Conservation (phyloP, 1,140 invertebrate genomes). For the Aphaenogaster rudis region DNA sequence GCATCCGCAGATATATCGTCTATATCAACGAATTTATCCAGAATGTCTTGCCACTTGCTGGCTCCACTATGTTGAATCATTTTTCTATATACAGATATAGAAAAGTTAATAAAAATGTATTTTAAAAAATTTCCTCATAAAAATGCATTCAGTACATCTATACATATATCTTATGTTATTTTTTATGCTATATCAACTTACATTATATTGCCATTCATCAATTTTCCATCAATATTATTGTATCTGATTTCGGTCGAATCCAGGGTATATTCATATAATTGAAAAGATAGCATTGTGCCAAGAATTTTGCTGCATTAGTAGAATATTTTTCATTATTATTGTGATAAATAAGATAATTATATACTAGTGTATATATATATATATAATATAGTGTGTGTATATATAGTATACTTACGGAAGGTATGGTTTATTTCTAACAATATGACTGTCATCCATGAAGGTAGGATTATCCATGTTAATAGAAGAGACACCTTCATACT, state of each 20-base stretch:
- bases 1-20: conserved; percentile 69
- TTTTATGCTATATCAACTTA: conserved; percentile 61
- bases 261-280: conserved; percentile 83
- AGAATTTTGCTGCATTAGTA: conserved; percentile 84
- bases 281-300: conserved; percentile 85
- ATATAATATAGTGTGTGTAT: too few relatives aligned
- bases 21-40: conserved; percentile 76
- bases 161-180: neutral
- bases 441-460: conserved; percentile 87
- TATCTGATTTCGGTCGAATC: conserved; percentile 80
- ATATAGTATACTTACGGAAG: conserved; percentile 85
- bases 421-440: conserved; percentile 88
- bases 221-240: conserved; percentile 73
- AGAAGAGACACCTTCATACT: conserved; percentile 77
- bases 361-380: neutral
- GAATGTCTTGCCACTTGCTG: conserved; percentile 73
- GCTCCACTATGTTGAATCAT: conserved; percentile 75
- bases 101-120: neutral
- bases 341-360: neutral
- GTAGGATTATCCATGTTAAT: conserved; percentile 72
- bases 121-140: neutral
- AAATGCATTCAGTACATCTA: neutral
- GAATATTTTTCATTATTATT: conserved; percentile 3
- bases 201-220: conserved; percentile 71
- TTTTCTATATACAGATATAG: conserved; percentile 70